Evolutionary conservation across 2,888 invertebrate genomes (phyloP).

Genomic region (Alloplasta piceator): DNA sequence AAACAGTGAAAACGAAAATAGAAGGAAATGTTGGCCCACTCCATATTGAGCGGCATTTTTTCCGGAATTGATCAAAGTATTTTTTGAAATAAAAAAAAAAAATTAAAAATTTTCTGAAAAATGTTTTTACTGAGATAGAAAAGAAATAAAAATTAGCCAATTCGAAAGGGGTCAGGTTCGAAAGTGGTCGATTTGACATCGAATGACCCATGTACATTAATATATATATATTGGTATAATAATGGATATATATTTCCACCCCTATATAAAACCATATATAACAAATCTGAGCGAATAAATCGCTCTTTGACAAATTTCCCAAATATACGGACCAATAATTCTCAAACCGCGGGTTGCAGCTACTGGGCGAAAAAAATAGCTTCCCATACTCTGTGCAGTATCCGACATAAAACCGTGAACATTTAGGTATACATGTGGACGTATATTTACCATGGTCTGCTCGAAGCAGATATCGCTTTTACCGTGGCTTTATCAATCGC

Average conservation of each 20-base stretch:
- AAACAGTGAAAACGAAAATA: too few relatives aligned
- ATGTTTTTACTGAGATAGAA: too few relatives aligned
- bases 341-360: slow-evolving; percentile 7
- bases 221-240: slow-evolving; percentile 9
- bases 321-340: slow-evolving; percentile 59
- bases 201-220: too few relatives aligned
- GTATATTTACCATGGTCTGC: slow-evolving; percentile 6
- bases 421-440: background rate
- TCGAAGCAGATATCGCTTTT: slow-evolving; percentile 30
- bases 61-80: too few relatives aligned
- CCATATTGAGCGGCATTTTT: too few relatives aligned
- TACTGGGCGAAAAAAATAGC: background rate
- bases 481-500: slow-evolving; percentile 35
- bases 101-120: too few relatives aligned
- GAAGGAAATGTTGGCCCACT: too few relatives aligned
- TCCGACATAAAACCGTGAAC: background rate
- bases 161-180: too few relatives aligned
- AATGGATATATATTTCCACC: slow-evolving; percentile 3
- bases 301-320: slow-evolving; percentile 64
- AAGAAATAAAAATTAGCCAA: too few relatives aligned
- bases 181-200: too few relatives aligned
- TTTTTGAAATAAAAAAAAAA: too few relatives aligned
- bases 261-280: slow-evolving; percentile 25
- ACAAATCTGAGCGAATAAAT: slow-evolving; percentile 63
- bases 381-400: background rate